A percentile compares a stretch with the other conserved stretches of the same genome.
Evolutionary conservation across 2,797 vertebrate genomes (phyloP).

Genomic region (Tokudaia muenninki): DNA sequence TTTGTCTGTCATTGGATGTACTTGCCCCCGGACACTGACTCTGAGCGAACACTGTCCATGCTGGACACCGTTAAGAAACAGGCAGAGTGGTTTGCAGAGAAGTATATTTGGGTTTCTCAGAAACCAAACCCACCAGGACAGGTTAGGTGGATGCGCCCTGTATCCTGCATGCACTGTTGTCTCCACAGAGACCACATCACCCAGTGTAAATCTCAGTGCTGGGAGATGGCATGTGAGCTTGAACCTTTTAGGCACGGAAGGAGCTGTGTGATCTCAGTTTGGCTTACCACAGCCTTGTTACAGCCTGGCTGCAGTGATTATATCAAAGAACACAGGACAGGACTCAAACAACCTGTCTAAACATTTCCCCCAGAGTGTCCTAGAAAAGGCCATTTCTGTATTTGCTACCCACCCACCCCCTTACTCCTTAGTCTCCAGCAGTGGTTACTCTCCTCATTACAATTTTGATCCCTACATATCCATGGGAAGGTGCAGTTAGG

Average conservation of each 20-base stretch:
- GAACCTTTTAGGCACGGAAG: background rate
- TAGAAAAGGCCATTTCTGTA: background rate
- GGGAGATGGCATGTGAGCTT: accelerated
- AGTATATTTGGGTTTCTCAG: background rate
- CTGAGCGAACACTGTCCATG: background rate
- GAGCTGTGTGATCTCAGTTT: background rate
- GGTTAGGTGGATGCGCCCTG: background rate
- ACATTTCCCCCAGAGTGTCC: background rate
- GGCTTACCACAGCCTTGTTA: background rate
- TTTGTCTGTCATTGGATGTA: background rate
- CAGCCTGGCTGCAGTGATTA: background rate
- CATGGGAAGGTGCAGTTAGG: background rate
- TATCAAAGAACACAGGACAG: background rate
- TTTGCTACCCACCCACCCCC: background rate
- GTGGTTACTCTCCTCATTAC: background rate
- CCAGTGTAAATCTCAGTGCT: background rate
- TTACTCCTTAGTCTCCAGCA: background rate
- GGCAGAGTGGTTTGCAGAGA: background rate
- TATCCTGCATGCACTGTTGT: background rate
- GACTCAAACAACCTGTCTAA: background rate
- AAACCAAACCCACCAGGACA: background rate
- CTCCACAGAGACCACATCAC: background rate
- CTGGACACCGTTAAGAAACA: background rate
- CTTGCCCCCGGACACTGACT: background rate
- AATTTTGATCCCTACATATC: background rate